Base-by-base conservation (phyloP, 2,797 vertebrate species). In the Diplodus puntazzo region DNA sequence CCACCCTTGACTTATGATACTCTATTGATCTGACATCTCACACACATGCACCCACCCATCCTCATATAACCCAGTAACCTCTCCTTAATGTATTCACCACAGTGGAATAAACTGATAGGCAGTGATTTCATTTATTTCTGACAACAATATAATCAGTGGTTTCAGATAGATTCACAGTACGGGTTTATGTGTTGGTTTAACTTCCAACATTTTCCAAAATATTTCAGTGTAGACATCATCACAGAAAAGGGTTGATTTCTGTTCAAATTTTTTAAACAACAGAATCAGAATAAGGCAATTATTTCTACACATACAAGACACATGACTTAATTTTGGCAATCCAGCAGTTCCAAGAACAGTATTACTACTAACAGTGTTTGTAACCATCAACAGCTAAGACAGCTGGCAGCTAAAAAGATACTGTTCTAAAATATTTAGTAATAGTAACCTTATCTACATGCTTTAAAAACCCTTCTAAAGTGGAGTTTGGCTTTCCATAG, bases 11-110 rank as follows among this genome's bases (percentile, higher is more conserved):
- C 68, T 77, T 80, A 58, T 75, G 77, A 88, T 79, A 80, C 45
- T 71, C 77, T 88, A 88, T 89, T 91, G 87, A 90, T 90, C 77
- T 62, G 57, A 80, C 13, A 54, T n/a, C 46, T 74, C 52, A 63
- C 65, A 55, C 60, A 58, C 66, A 62, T 43, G 57, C 49, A 61
- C 30, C 55, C 25, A 62, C 46, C 53, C 30, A 64, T 8, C 34
- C 34, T 25, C 34, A 18, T 23, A 50, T 70, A 27, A 71, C 73
- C 49, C 23, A 34, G 1, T 80, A 80, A 87, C 85, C 72, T 76
- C 67, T 60, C 6, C 42, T 60, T 50, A 48, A 80, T 69, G 12
- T 66, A 77, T 69, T 83, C 25, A 2, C n/a, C 23, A 25, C 59
- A 25, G 21, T 65, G 20, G 69, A 62, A 80, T 57, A 27, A 73